A percentile compares a stretch with the other conserved stretches of the same genome.
Evolutionary conservation across 2,888 invertebrate species (phyloP).

Genomic region (Galerucella calmariensis): DNA sequence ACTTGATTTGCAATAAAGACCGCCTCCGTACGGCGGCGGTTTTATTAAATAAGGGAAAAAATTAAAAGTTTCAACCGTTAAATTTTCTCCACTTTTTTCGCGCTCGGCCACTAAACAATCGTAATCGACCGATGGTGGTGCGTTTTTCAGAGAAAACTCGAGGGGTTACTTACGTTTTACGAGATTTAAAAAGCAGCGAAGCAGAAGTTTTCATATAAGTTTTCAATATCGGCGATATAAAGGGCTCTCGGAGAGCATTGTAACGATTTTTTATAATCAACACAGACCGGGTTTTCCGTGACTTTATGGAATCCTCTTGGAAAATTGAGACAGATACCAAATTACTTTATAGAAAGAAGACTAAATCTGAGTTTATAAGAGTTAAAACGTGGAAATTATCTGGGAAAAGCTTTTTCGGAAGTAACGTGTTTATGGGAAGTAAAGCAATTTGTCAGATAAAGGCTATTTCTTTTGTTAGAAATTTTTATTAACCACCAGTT

Average conservation of each 20-base stretch:
- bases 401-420: conserved; percentile 1
- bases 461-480: neutral
- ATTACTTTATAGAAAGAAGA: conserved; percentile 16
- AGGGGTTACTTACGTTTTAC: conserved; percentile 17
- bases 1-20: neutral
- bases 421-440: conserved; percentile 3
- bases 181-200: conserved; percentile 13
- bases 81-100: neutral
- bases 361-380: conserved; percentile 4
- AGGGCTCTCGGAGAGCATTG: conserved; percentile 16
- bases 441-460: conserved; percentile 9
- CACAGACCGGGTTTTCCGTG: conserved; percentile 7
- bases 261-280: conserved; percentile 18
- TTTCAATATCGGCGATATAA: conserved; percentile 18
- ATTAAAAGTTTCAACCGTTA: neutral
- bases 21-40: neutral
- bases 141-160: neutral
- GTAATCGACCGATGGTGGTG: conserved; percentile 6
- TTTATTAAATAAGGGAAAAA: conserved; percentile 7
- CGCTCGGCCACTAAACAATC: conserved; percentile 8
- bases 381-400: conserved; percentile 10
- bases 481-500: conserved; percentile 9
- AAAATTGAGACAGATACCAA: conserved; percentile 13
- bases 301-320: conserved; percentile 1
- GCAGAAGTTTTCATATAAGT: conserved; percentile 17